Conservation (phyloP, 2,888 invertebrate genomes). For the Exocentrus adspersus region DNA sequence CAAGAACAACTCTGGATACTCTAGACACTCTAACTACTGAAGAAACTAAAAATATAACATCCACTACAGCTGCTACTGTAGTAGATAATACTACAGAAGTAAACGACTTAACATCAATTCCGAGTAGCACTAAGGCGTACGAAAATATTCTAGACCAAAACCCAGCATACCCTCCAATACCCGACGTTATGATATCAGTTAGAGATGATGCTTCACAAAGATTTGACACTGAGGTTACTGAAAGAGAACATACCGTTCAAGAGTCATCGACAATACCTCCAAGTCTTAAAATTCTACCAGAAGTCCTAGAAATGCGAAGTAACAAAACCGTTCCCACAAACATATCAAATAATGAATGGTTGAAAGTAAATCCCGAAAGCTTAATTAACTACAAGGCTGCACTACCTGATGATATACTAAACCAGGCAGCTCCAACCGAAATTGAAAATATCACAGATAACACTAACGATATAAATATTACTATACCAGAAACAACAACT, state of each 20-base stretch:
- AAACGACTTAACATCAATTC: conserved; percentile 10
- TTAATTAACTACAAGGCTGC: conserved; percentile 49
- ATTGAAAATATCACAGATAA: conserved; percentile 32
- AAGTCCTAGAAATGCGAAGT: conserved; percentile 52
- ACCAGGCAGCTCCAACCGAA: conserved; percentile 50
- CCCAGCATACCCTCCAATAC: conserved; percentile 67
- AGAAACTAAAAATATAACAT: not conserved
- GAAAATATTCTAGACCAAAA: conserved; percentile 56
- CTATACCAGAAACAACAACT: conserved; percentile 27
- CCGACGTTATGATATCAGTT: conserved; percentile 64
- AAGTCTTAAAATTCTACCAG: conserved; percentile 54
- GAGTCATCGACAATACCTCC: not conserved
- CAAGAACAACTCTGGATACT: conserved; percentile 8
- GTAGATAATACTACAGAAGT: not conserved
- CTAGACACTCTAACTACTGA: conserved; percentile 10
- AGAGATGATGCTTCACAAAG: conserved; percentile 44
- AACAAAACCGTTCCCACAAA: conserved; percentile 51
- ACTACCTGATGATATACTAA: conserved; percentile 52
- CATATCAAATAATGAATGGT: conserved; percentile 53
- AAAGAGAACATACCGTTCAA: conserved; percentile 10
- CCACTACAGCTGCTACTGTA: not conserved
- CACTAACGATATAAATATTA: conserved; percentile 14
- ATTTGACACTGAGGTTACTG: conserved; percentile 42
- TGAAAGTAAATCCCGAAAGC: conserved; percentile 47
- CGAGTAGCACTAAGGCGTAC: conserved; percentile 23